Conservation (phyloP, 2,797 vertebrate species). For the Neomorphus geoffroyi region DNA sequence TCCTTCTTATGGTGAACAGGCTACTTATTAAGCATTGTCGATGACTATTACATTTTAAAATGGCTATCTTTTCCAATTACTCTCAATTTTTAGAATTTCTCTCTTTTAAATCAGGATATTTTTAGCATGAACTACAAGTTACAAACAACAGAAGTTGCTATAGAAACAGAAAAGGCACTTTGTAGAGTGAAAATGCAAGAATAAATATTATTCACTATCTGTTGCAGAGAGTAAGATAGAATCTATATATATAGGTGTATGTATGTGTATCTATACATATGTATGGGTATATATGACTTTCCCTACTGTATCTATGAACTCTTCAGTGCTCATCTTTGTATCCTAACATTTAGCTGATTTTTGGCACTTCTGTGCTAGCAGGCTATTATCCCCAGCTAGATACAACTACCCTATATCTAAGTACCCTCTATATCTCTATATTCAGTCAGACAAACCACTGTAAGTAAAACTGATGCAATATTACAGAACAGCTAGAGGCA, state of each 20-base stretch:
- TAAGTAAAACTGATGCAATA: neutral
- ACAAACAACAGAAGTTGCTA: constrained; percentile 78
- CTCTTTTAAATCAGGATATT: constrained; percentile 63
- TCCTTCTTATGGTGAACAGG: constrained; percentile 35
- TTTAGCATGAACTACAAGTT: constrained; percentile 68
- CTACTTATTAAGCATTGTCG: constrained; percentile 46
- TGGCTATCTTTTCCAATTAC: constrained; percentile 48
- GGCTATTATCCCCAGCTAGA: neutral
- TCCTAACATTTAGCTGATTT: neutral
- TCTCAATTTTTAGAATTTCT: constrained; percentile 61
- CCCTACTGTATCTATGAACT: neutral
- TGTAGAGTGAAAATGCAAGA: constrained; percentile 44
- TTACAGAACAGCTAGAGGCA: neutral
- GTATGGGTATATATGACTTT: neutral
- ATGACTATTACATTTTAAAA: constrained; percentile 52
- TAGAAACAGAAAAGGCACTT: constrained; percentile 75
- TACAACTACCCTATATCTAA: neutral
- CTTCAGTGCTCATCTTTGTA: neutral
- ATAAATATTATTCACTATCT: constrained; percentile 60
- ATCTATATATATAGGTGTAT: neutral
- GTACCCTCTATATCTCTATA: neutral
- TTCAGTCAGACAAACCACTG: neutral
- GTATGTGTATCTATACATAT: neutral
- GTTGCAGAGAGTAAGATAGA: neutral
- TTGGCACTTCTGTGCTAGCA: neutral